Conservation (phyloP, 2,888 invertebrate genomes). For the Drosophila paramelanica region DNA sequence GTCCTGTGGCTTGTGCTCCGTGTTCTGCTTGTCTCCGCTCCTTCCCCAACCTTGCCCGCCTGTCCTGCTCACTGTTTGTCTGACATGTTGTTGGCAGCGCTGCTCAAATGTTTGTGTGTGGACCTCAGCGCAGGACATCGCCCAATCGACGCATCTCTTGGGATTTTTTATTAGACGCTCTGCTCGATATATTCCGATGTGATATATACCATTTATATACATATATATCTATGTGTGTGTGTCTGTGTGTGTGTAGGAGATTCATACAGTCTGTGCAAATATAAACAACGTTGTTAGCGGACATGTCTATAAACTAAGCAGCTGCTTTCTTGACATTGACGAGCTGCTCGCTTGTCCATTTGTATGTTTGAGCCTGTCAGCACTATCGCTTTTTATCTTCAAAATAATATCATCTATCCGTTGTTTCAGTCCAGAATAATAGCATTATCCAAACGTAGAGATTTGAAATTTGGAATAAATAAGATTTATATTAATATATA, state of each 20-base stretch:
- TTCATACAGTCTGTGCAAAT: constrained; percentile 27
- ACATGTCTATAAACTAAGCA: constrained; percentile 55
- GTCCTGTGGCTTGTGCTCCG: constrained; percentile 23
- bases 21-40: background rate
- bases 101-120: constrained; percentile 69
- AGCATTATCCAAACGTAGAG: no score
- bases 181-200: background rate
- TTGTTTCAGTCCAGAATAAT: no score
- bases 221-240: background rate
- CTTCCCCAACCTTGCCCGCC: background rate
- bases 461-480: no score
- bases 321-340: constrained; percentile 43
- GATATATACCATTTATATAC: background rate
- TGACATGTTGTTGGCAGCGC: constrained; percentile 69
- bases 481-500: no score
- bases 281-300: constrained; percentile 62
- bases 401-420: no score
- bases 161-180: constrained; percentile 63
- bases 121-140: constrained; percentile 34
- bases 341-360: constrained; percentile 33
- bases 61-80: constrained; percentile 5
- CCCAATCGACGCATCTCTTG: constrained; percentile 42
- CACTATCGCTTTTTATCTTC: background rate
- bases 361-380: constrained; percentile 30
- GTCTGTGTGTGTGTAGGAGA: constrained; percentile 29